These are phyloP conservation scores for Anthopleura xanthogrammica DNA, from an alignment of 92 coral and sea anemone species.

Conservation along the genomic window DNA sequence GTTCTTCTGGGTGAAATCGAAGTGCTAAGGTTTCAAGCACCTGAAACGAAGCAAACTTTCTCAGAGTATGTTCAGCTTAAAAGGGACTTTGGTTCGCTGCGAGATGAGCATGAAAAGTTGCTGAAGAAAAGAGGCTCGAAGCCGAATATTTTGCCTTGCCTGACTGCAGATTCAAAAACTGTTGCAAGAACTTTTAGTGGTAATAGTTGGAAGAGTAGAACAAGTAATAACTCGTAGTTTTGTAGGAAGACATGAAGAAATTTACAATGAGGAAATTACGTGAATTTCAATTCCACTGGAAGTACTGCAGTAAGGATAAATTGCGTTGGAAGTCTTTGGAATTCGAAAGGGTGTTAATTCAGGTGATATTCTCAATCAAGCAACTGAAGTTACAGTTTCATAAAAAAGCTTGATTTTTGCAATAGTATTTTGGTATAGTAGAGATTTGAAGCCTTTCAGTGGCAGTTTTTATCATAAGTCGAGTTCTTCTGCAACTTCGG, in stretches of 20 bases:
- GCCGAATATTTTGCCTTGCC: slow-evolving; percentile 63
- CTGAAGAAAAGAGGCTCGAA: slow-evolving; percentile 60
- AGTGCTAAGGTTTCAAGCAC: slow-evolving; percentile 49
- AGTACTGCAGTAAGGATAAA: too few species aligned
- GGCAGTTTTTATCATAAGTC: too few species aligned
- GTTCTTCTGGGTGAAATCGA: slow-evolving; percentile 65
- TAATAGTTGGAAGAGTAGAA: slow-evolving; percentile 29
- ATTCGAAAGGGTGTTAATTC: too few species aligned
- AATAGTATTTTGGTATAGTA: too few species aligned
- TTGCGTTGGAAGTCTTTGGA: too few species aligned
- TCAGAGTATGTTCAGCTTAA: slow-evolving; percentile 76
- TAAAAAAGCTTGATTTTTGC: too few species aligned
- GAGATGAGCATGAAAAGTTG: slow-evolving; percentile 70
- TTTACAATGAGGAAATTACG: too few species aligned
- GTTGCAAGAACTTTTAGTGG: slow-evolving; percentile 44
- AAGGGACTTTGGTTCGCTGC: slow-evolving; percentile 59
- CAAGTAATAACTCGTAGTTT: slow-evolving; percentile 17
- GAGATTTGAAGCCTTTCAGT: too few species aligned
- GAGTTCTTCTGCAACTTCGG: too few species aligned
- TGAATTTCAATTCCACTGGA: too few species aligned
- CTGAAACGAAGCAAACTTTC: slow-evolving; percentile 51
- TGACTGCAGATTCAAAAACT: slow-evolving; percentile 54
- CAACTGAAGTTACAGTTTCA: too few species aligned
- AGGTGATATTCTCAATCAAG: too few species aligned
- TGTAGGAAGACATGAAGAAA: neutral